Base-by-base conservation (phyloP, 2,113 vertebrate species). In the Phrynosoma platyrhinos region DNA sequence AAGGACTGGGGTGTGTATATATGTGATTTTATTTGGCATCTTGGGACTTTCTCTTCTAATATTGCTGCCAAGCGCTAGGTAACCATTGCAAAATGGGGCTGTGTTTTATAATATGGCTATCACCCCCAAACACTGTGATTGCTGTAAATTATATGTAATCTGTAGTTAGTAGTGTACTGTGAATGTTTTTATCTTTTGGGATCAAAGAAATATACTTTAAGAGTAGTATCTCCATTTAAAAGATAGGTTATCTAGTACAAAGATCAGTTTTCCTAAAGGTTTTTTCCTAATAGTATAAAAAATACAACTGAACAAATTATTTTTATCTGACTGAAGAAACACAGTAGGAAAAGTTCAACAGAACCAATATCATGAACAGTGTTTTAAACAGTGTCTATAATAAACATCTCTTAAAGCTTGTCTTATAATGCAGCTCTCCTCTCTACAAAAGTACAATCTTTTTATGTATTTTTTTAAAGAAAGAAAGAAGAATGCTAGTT, bases 1-100 rank as follows among this genome's bases (percentile, higher is more conserved):
- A 95, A 91, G 84, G 90, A 79, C 85, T 30, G 83, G 23, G 6
- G 94, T 96, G 6, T 95, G 92, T 90, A 64, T 93, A 79, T 79
- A 79, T 62, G 58, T 62, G 58, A 62, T 14, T 92, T 96, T 95
- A 94, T 89, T 93, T 77, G 74, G 86, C 58, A 93, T 79, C 16
- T 78, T 88, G 86, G 84, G 68, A 93, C 94, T 94, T 92, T 90
- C 6, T 85, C 62, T 52, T 88, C 90, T 90, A 76, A 94, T 93
- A 90, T 91, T 85, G 5, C 82, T 85, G 84, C 88, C 86, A 79
- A 89, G 8, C 32, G 27, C 86, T 87, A 91, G 88, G 88, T 91
- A 93, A 92, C 32, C 83, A 93, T 66, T 69, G 4, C 8, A 69
- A 69, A 27, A 62, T 1, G 75, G n/a, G 1, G 93, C 25, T 71